phyloP scores from a whole-genome alignment of 2,113 vertebrate species.

The Saguinus midas region DNA sequence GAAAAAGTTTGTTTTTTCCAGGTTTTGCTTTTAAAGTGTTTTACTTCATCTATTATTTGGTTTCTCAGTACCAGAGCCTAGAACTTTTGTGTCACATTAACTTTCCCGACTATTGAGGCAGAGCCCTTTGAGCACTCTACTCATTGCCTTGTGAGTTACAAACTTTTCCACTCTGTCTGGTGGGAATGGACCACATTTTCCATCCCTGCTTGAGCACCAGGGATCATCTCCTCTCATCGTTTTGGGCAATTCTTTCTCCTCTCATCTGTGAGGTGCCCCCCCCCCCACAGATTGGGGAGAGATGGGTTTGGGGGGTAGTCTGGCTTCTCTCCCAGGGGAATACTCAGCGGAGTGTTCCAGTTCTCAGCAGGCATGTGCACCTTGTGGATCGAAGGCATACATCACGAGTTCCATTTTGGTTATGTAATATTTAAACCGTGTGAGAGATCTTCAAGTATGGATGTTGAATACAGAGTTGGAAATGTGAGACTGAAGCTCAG shows the following conservation, averaged over 20 bases:
- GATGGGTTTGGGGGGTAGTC: too few species aligned
- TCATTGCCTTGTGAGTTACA: not conserved
- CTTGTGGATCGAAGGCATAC: not conserved
- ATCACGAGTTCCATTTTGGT: not conserved
- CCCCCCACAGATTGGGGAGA: too few species aligned
- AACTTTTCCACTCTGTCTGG: not conserved
- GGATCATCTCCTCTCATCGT: not conserved
- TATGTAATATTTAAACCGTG: not conserved
- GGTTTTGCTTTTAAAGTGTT: not conserved
- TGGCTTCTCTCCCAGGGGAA: too few species aligned
- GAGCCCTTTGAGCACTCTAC: not conserved
- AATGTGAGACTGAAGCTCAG: not conserved
- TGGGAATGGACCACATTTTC: not conserved
- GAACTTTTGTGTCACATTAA: not conserved
- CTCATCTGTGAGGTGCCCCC: not conserved
- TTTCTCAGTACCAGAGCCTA: not conserved
- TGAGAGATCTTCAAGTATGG: not conserved
- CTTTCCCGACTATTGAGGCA: not conserved
- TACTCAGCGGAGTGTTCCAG: not conserved
- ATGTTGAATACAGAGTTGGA: not conserved
- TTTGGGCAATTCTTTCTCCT: not conserved
- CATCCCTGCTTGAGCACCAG: not conserved
- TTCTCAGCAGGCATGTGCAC: not conserved
- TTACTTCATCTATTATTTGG: not conserved
- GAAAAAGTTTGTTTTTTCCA: not conserved